phyloP scores from a whole-genome alignment of 2,113 vertebrate species.

The Cacatua alba region DNA sequence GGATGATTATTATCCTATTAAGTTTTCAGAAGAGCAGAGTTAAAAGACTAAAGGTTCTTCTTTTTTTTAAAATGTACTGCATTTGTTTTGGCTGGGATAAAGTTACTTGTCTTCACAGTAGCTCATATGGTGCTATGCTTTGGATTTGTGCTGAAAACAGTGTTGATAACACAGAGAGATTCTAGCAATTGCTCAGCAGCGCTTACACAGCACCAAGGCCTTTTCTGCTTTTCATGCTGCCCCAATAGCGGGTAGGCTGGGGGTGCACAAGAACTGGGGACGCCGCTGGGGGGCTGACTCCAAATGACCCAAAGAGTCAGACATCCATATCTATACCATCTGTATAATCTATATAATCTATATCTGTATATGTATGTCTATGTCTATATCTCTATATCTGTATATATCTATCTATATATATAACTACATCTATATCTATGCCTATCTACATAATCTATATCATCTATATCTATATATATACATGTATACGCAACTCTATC shows the following conservation, averaged over 20 bases:
- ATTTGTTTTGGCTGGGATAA: neutral
- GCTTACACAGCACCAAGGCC: neutral
- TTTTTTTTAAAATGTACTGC: neutral
- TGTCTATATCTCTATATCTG: neutral
- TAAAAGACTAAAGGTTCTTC: neutral
- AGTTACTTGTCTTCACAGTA: neutral
- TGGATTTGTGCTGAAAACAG: neutral
- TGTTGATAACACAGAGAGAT: neutral
- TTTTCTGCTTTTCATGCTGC: neutral
- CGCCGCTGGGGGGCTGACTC: neutral
- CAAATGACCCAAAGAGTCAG: neutral
- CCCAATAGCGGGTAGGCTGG: fast-evolving
- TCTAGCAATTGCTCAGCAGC: neutral
- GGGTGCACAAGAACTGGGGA: fast-evolving
- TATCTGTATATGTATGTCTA: neutral
- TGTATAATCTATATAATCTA: neutral
- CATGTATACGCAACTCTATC: too few species aligned
- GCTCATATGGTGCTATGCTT: neutral
- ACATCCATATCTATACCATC: neutral
- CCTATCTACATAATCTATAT: too few species aligned
- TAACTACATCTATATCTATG: too few species aligned
- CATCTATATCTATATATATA: too few species aligned
- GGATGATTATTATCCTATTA: neutral
- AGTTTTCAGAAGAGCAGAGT: neutral
- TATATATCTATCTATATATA: too few species aligned